Percentiles rank a stretch among this genome's conserved stretches.
Conservation (phyloP, 2,797 vertebrate species). For the Pseudochirops corinnae region DNA sequence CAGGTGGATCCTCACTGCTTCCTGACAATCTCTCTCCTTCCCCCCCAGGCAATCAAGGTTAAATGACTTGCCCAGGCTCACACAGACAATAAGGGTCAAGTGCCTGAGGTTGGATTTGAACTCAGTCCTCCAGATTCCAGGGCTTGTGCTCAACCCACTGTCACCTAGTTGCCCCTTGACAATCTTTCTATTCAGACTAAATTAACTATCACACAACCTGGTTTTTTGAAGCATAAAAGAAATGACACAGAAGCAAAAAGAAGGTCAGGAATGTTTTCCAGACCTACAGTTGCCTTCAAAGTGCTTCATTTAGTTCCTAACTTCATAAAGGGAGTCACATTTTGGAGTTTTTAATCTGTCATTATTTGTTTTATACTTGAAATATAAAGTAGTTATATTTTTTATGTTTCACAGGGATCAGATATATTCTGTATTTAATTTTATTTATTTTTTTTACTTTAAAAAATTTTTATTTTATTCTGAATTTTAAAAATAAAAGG, state of each 20-base stretch:
- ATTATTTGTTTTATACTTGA: not conserved
- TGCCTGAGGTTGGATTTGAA: too few relatives aligned
- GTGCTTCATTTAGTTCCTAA: not conserved
- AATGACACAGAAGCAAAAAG: not conserved
- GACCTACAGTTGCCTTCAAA: not conserved
- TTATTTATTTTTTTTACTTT: not conserved
- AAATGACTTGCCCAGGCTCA: too few relatives aligned
- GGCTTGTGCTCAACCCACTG: too few relatives aligned
- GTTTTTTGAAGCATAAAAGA: not conserved
- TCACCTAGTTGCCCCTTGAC: not conserved
- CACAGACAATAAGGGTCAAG: too few relatives aligned
- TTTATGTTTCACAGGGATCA: not conserved
- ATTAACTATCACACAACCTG: not conserved
- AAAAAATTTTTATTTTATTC: not conserved
- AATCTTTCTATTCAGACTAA: not conserved
- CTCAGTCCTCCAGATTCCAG: too few relatives aligned
- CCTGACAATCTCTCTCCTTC: not conserved
- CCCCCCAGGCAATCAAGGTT: too few relatives aligned
- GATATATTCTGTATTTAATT: not conserved
- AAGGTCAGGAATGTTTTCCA: not conserved
- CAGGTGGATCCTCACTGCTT: not conserved
- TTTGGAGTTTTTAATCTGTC: not conserved
- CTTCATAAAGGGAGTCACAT: not conserved
- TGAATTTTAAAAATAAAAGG: not conserved
- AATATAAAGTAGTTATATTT: not conserved